Evolutionary conservation across 2,797 vertebrate species (phyloP).

Genomic region (Lindbergichthys nudifrons): DNA sequence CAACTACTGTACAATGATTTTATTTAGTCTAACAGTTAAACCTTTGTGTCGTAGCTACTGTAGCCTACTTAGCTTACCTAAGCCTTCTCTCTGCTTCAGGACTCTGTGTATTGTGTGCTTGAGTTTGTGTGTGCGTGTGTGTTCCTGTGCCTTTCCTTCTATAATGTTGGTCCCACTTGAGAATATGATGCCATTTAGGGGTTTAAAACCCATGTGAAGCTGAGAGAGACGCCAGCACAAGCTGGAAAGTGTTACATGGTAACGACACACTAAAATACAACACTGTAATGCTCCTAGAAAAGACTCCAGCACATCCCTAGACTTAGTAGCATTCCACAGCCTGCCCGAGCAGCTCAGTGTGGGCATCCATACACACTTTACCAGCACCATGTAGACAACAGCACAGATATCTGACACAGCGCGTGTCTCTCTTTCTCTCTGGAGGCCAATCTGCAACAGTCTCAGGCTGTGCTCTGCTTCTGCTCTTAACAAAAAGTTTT

Average conservation of each 20-base stretch:
- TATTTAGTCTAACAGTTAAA: slow-evolving; percentile 76
- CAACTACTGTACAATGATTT: slow-evolving; percentile 79
- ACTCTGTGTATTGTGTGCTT: slow-evolving; percentile 80
- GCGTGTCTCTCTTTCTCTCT: slow-evolving; percentile 57
- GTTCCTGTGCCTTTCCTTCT: slow-evolving; percentile 83
- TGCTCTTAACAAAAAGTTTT: slow-evolving; percentile 61
- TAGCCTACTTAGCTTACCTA: slow-evolving; percentile 84
- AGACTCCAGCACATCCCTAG: slow-evolving; percentile 72
- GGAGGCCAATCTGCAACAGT: slow-evolving; percentile 77
- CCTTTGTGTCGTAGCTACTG: slow-evolving; percentile 84
- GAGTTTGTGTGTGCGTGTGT: slow-evolving; percentile 80
- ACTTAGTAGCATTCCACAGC: slow-evolving; percentile 81
- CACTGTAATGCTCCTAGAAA: slow-evolving; percentile 69
- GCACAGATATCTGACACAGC: slow-evolving; percentile 78
- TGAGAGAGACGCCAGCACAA: slow-evolving; percentile 70
- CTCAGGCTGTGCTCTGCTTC: slow-evolving; percentile 76
- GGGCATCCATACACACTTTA: slow-evolving; percentile 77
- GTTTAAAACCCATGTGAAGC: slow-evolving; percentile 57
- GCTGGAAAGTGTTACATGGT: slow-evolving; percentile 62
- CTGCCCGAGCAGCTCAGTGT: slow-evolving; percentile 73
- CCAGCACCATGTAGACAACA: slow-evolving; percentile 82
- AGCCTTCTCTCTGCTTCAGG: slow-evolving; percentile 84
- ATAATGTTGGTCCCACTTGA: slow-evolving; percentile 83
- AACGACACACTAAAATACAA: slow-evolving; percentile 49
- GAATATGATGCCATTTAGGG: slow-evolving; percentile 78